Percentiles rank a stretch among this genome's conserved stretches.
Evolutionary conservation across 2,888 invertebrate species (phyloP).

Genomic region (Taphrorychus bicolor): DNA sequence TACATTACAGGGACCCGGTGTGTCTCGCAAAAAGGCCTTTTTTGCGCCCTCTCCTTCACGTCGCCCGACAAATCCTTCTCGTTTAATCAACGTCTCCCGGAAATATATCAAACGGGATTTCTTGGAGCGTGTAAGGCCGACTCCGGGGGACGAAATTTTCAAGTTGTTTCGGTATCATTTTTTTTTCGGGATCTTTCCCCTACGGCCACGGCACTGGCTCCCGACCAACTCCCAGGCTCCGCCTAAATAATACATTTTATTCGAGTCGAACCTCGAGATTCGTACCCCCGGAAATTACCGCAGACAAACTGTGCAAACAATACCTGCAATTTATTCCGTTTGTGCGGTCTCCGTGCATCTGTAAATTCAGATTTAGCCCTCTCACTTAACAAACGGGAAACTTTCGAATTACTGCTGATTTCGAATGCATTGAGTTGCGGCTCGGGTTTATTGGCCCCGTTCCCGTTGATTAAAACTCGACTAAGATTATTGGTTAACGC

Average conservation of each 20-base stretch:
- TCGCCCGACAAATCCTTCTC: neutral
- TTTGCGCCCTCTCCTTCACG: slow-evolving; percentile 2
- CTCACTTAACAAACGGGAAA: slow-evolving; percentile 11
- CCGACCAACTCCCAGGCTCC: neutral
- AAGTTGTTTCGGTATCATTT: slow-evolving; percentile 22
- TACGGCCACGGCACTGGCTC: neutral
- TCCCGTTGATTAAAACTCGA: neutral
- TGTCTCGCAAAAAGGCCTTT: neutral
- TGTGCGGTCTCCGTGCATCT: slow-evolving; percentile 16
- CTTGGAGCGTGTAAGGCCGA: neutral
- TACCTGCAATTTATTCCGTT: slow-evolving; percentile 39
- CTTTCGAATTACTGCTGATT: slow-evolving; percentile 6
- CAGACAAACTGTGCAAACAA: slow-evolving; percentile 36
- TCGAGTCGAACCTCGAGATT: neutral
- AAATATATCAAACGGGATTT: slow-evolving; percentile 35
- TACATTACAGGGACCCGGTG: neutral
- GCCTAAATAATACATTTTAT: slow-evolving; percentile 1
- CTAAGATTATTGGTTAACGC: neutral
- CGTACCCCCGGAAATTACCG: slow-evolving; percentile 25
- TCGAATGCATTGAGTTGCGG: neutral
- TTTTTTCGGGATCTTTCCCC: slow-evolving; percentile 2
- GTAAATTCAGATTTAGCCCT: slow-evolving; percentile 26
- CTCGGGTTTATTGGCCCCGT: neutral
- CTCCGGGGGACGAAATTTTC: slow-evolving; percentile 13
- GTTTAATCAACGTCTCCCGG: slow-evolving; percentile 31